Percentiles rank a stretch among this genome's conserved stretches.
Conservation (phyloP, 2,797 vertebrate genomes). For the Cossypha niveicapilla region DNA sequence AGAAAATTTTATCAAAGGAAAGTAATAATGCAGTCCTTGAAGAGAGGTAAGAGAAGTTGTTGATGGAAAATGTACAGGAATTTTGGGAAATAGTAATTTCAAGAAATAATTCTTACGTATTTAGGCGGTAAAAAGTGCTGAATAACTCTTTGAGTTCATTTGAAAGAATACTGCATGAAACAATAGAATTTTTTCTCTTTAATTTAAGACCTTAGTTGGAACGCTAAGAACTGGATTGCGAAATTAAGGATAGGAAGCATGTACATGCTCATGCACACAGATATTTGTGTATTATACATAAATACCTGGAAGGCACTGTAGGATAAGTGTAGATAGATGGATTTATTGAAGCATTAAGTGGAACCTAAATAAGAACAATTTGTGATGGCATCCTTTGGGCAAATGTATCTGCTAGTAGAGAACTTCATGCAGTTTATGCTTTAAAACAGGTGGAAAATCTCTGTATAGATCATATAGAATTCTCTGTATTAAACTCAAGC, state of each 20-base stretch:
- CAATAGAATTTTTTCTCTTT: neutral
- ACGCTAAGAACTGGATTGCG: rapidly evolving
- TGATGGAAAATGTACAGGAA: neutral
- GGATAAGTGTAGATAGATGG: neutral
- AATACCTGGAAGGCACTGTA: neutral
- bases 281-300: neutral
- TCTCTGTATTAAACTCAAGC: neutral
- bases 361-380: neutral
- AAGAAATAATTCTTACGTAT: neutral
- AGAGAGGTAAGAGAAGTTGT: neutral
- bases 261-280: neutral
- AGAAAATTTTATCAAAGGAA: neutral
- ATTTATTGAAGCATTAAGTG: neutral
- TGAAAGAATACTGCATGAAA: neutral
- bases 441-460: neutral
- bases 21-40: neutral
- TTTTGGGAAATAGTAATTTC: neutral
- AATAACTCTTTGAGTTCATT: neutral
- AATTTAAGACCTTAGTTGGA: neutral
- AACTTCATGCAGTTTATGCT: neutral
- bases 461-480: neutral
- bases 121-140: rapidly evolving
- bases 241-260: neutral
- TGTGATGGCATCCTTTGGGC: neutral
- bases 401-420: neutral